Conservation (phyloP, 2,113 vertebrate genomes). For the Dermatemys mawii region DNA sequence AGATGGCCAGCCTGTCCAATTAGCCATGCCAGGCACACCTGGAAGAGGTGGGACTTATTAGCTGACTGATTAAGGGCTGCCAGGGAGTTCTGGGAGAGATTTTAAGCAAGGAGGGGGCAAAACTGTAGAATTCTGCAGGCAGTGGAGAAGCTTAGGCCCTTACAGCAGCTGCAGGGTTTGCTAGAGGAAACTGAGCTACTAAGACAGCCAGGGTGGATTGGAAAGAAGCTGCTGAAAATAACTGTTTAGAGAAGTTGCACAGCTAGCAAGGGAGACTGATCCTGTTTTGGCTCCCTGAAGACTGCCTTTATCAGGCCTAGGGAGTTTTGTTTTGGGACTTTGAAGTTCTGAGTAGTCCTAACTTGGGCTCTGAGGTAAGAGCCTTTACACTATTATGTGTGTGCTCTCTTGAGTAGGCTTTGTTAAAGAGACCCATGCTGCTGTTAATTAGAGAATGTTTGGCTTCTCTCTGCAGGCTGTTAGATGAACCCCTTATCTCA, state of each 20-base stretch:
- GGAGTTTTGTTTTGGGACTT: background rate
- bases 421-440: background rate
- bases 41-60: background rate
- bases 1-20: background rate
- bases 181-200: background rate
- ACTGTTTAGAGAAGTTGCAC: background rate
- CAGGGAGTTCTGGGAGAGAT: background rate
- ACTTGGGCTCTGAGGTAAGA: background rate
- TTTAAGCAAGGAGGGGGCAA: background rate
- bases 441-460: background rate
- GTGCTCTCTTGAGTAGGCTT: background rate
- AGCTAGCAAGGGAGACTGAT: background rate
- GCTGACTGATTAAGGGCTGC: background rate
- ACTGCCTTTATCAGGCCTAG: background rate
- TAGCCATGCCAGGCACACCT: background rate
- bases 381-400: background rate
- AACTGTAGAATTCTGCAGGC: background rate
- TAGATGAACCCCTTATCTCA: background rate
- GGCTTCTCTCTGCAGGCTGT: background rate
- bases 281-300: background rate
- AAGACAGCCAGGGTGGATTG: background rate
- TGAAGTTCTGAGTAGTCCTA: background rate
- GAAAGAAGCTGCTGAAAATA: background rate
- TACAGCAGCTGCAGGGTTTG: too few relatives aligned
- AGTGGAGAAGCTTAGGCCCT: background rate